Conservation (phyloP, 1,140 invertebrate species). For the Rhizoglyphus robini region DNA sequence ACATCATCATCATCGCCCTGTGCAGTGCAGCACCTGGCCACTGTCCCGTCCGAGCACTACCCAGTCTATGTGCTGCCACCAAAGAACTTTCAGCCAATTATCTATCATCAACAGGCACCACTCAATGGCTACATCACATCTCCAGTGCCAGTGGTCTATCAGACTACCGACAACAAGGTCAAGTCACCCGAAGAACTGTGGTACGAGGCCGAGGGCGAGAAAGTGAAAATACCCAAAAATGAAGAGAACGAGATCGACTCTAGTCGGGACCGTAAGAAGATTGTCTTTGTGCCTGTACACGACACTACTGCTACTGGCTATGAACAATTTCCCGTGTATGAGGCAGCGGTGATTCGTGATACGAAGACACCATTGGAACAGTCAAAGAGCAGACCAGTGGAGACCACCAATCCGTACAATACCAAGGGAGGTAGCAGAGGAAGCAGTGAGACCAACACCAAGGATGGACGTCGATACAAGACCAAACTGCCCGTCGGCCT, state of each 20-base stretch:
- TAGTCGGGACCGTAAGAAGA: background rate
- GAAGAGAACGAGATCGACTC: background rate
- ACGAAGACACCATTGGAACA: no score
- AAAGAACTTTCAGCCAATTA: conserved; percentile 22
- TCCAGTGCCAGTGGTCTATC: background rate
- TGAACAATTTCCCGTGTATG: background rate
- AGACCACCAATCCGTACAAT: background rate
- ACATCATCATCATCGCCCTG: background rate
- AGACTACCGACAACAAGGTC: background rate
- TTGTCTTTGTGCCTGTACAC: background rate
- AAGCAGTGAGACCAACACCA: background rate
- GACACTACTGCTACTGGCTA: background rate
- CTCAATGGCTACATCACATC: background rate
- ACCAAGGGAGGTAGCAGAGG: background rate
- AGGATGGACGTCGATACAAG: background rate
- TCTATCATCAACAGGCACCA: conserved; percentile 15
- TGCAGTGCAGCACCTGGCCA: background rate
- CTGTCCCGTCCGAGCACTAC: conserved; percentile 3
- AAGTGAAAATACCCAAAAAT: background rate
- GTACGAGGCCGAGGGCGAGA: background rate
- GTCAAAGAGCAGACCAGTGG: no score
- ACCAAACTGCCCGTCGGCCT: conserved; percentile 22
- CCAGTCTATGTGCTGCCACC: conserved; percentile 24
- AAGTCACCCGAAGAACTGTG: background rate
- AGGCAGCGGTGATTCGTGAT: background rate